Evolutionary conservation across 2,113 vertebrate genomes (phyloP).

Genomic region (Hemichromis elongatus): DNA sequence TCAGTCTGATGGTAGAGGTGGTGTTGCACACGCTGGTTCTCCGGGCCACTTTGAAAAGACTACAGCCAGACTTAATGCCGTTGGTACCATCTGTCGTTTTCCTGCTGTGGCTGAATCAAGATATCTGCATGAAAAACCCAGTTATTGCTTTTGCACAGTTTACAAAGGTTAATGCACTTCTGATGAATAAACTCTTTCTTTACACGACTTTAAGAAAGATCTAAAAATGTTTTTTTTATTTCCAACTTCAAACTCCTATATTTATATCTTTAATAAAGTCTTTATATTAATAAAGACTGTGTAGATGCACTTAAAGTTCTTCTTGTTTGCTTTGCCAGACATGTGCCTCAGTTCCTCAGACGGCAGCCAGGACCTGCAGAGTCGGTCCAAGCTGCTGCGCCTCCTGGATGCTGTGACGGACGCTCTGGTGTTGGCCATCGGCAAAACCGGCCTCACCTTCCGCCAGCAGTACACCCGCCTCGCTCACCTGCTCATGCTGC

Average conservation of each 20-base stretch:
- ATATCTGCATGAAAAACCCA: background rate
- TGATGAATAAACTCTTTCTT: background rate
- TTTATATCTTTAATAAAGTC: background rate
- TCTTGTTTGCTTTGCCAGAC: slow-evolving; percentile 58
- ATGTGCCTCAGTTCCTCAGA: slow-evolving; percentile 80
- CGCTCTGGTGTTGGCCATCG: slow-evolving; percentile 91
- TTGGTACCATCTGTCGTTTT: background rate
- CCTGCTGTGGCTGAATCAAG: background rate
- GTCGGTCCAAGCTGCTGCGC: slow-evolving; percentile 79
- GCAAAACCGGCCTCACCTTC: slow-evolving; percentile 81
- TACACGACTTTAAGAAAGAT: background rate
- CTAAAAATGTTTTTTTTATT: background rate
- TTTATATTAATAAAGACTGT: no score
- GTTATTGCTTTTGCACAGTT: background rate
- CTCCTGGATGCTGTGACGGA: slow-evolving; percentile 88
- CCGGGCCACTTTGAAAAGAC: background rate
- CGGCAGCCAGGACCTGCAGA: slow-evolving; percentile 79
- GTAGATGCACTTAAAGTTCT: background rate
- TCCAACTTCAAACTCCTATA: background rate
- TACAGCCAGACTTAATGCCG: background rate
- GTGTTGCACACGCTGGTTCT: background rate
- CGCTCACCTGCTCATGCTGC: slow-evolving; percentile 93
- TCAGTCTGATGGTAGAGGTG: background rate
- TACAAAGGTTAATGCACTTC: background rate
- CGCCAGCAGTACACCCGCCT: slow-evolving; percentile 88